Base-by-base conservation (phyloP, 1,140 invertebrate genomes). In the Seison nebaliae region DNA sequence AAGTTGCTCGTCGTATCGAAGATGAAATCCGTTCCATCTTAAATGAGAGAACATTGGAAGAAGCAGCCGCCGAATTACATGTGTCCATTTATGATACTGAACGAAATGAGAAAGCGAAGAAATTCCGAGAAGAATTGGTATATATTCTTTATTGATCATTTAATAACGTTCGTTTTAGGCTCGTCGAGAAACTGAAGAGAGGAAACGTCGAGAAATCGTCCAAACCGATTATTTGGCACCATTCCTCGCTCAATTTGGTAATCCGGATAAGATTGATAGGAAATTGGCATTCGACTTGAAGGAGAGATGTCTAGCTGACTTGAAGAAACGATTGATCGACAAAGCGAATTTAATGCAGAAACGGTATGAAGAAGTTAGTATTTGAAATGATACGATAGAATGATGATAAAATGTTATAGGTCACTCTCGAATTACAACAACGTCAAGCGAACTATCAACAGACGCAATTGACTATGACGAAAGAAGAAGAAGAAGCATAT, bases 391-490 rank as follows among this genome's bases (percentile, higher is more conserved):
- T 9, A 43, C 42, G 17, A 26, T 37, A 26, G 20, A 35, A 35
- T 38, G 5, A 20, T 31, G n/a, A n/a, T n/a, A 31, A 31, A 14
- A 6, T 20, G 20, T 15, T 12, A 3, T 38, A 59, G 55, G 56
- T 60, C 44, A 58, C 53, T 3, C 47, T 52, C 23, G 51, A 54
- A 26, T 45, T 61, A 24, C 49, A 55, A 46, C 54, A 57, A 40
- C 58, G 58, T 37, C 59, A 61, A 44, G 47, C 48, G 5, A 60
- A 57, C 57, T 60, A 59, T 44, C 57, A 61, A 36, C 51, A 58
- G 43, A 54, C 60, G 42, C 59, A 60, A 40, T 47, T 60, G 14
- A 51, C 49, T 14, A 57, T 60, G 55, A 46, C 46, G 16, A 56
- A 58, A 36, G 53, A 58, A 38, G 57, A 61, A 43, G 59, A 61